Evolutionary conservation across 2,888 invertebrate species (phyloP), one percentile per base, ranked within the genome.

Genomic region (Aporophyla lueneburgensis): DNA sequence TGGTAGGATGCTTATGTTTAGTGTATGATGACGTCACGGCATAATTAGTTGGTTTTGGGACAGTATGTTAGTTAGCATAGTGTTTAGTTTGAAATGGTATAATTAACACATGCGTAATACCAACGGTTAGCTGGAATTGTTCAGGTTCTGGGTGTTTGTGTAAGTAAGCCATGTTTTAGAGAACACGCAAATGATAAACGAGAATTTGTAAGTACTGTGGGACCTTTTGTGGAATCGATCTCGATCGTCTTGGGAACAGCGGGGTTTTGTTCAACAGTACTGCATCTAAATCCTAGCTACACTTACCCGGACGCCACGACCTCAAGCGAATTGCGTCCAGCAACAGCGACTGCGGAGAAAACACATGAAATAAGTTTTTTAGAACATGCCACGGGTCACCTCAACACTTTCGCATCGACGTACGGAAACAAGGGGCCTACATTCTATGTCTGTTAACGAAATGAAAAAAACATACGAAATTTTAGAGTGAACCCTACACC

Each of bases 1-100:
- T 46, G 46, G 0, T 24, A 51, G 56, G 16, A 6, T 58, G 66
- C 68, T 84, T 84, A 82, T 75, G 75, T 84, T 84, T 80, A 85
- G 81, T 84, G 71, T 80, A 85, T 85, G 75, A 70, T 81, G 72
- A 70, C 71, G 70, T 84, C 65, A 83, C n/a, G 27, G 65, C 71
- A 82, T 84, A 83, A 84, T 84, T 86, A 86, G 86, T 75, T 82
- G 71, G 77, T 85, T 72, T 85, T 71, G 82, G 77, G 75, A 75
- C 71, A 85, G 56, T 83, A n/a, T 83, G 73, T 81, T 84, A 78
- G 84, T 79, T 73, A 59, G 79, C 73, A 61, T 62, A 76, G 74
- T 67, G 84, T 84, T 74, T 66, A 78, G 72, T 59, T 69, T 72
- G 67, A 79, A 84, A 80, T 69, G 69, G 16, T 69, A 59, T 78